Percentiles rank a stretch among this genome's conserved stretches.
Conservation (phyloP, 2,797 vertebrate genomes). For the Remorina albescens region DNA sequence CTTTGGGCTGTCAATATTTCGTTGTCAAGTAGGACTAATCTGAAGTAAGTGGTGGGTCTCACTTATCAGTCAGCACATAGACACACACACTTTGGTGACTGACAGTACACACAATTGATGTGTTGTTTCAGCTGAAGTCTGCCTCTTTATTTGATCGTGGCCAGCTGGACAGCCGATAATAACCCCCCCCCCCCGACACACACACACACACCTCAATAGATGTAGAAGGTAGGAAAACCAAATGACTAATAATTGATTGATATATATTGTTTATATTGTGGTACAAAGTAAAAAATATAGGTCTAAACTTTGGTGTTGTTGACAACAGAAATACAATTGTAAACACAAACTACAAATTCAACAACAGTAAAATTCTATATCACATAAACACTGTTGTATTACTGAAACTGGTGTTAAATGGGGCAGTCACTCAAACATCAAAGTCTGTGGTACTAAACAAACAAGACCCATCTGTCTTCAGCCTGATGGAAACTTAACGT, state of each 20-base stretch:
- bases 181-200: no score
- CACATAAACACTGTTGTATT: background rate
- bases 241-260: constrained; percentile 28
- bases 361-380: no score
- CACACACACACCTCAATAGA: constrained; percentile 20
- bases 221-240: constrained; percentile 11
- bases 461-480: constrained; percentile 30
- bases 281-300: no score
- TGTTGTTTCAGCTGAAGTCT: constrained; percentile 66
- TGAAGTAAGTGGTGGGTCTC: constrained; percentile 40
- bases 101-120: constrained; percentile 61
- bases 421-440: constrained; percentile 8
- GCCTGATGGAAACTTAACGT: constrained; percentile 39
- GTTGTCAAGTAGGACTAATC: constrained; percentile 47
- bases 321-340: no score
- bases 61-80: constrained; percentile 72
- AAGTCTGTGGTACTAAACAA: constrained; percentile 23
- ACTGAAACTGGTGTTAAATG: constrained; percentile 1
- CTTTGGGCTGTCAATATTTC: constrained; percentile 36
- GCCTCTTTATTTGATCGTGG: constrained; percentile 69
- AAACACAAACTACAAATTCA: no score
- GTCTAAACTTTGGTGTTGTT: constrained; percentile 16
- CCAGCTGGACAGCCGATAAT: constrained; percentile 66
- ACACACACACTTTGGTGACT: constrained; percentile 70
- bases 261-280: constrained; percentile 34